These are phyloP conservation scores for Chrysolina americana DNA, from an alignment of 2,888 invertebrate genomes.

Conservation along the genomic window DNA sequence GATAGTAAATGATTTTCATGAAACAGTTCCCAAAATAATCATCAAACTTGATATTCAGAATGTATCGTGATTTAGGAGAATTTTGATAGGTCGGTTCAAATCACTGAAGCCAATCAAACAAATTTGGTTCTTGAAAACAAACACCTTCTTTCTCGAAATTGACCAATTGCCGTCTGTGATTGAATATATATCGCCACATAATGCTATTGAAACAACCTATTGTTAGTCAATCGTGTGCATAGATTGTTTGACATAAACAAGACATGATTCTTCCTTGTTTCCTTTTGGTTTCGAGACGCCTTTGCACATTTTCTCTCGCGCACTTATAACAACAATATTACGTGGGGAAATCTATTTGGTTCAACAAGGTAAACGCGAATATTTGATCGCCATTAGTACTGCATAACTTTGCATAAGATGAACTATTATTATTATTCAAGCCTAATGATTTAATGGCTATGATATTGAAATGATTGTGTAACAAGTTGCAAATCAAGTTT, in stretches of 20 bases:
- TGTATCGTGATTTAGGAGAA: no score
- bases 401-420: neutral
- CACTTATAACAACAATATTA: neutral
- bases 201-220: neutral
- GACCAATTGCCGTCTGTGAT: neutral
- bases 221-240: neutral
- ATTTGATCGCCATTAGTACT: neutral
- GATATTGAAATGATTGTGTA: neutral
- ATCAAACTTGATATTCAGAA: no score
- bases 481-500: neutral
- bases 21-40: no score
- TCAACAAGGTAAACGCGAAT: neutral
- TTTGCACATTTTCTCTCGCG: neutral
- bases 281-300: no score
- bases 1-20: no score
- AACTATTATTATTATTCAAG: neutral
- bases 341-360: neutral
- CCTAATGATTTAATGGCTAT: constrained; percentile 4
- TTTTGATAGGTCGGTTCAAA: neutral
- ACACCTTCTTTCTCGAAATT: neutral
- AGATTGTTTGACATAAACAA: neutral
- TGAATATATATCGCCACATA: neutral
- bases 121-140: neutral
- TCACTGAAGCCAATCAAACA: neutral
- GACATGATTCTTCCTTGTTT: no score